Conservation (phyloP, 1,140 invertebrate species). For the Nasonia longicornis region DNA sequence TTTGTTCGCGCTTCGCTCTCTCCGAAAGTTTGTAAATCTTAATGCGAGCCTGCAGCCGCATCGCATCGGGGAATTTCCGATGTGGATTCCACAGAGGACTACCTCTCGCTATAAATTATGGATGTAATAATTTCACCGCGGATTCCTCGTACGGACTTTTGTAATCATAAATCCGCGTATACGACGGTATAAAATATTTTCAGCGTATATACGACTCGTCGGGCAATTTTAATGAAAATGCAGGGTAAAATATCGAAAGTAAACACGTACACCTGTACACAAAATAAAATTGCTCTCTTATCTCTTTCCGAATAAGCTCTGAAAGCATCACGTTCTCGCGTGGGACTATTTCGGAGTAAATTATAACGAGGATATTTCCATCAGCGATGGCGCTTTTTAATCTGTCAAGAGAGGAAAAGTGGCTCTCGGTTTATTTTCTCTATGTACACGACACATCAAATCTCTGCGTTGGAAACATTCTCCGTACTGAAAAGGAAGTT, state of each 20-base stretch:
- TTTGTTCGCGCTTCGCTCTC: background rate
- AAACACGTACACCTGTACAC: background rate
- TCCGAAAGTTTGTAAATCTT: constrained; percentile 17
- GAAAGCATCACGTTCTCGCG: background rate
- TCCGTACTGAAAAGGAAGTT: too few relatives aligned
- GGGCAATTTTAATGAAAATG: background rate
- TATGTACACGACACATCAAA: background rate
- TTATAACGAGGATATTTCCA: constrained; percentile 12
- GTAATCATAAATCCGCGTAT: background rate
- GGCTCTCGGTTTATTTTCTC: background rate
- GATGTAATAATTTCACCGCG: background rate
- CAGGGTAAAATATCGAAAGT: background rate
- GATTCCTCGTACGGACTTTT: background rate
- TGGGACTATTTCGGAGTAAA: background rate
- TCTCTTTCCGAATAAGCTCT: too few relatives aligned
- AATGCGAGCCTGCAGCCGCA: constrained; percentile 23
- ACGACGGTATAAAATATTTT: background rate
- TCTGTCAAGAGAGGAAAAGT: background rate
- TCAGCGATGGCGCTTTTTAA: background rate
- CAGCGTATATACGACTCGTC: background rate
- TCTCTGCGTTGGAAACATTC: too few relatives aligned
- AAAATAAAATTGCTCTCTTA: background rate
- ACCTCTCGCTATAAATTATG: background rate
- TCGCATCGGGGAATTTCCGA: background rate
- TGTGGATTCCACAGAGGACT: background rate